phyloP scores from a whole-genome alignment of 2,113 vertebrate species.

The Centrocercus urophasianus region DNA sequence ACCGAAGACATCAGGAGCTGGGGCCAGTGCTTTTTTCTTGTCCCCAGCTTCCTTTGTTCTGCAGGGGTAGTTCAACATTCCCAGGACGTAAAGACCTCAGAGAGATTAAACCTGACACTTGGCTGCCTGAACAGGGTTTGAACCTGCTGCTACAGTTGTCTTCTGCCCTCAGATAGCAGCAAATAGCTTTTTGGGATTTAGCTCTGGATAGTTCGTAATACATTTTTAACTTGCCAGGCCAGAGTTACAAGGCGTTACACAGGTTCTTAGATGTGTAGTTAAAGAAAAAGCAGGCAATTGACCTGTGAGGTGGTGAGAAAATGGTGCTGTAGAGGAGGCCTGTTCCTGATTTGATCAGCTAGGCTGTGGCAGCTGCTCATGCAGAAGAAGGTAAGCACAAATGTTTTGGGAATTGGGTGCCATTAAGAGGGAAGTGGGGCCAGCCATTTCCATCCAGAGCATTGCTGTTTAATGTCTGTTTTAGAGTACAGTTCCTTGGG shows the following conservation, averaged over 20 bases:
- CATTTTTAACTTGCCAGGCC: neutral
- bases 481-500: neutral
- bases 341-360: neutral
- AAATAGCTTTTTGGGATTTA: neutral
- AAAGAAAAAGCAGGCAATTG: neutral
- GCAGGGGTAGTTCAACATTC: neutral
- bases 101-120: neutral
- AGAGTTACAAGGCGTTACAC: neutral
- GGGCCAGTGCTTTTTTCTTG: neutral
- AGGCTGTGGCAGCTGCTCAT: neutral
- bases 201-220: neutral
- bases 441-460: neutral
- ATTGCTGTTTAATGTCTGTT: neutral
- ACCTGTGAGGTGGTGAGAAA: neutral
- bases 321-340: neutral
- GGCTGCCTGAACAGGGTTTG: neutral
- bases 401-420: neutral
- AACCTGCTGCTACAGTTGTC: neutral
- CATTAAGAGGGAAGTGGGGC: neutral
- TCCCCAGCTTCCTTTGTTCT: neutral
- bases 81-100: neutral
- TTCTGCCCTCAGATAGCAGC: neutral
- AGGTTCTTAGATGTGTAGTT: neutral
- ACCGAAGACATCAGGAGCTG: neutral
- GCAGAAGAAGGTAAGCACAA: fast-evolving